phyloP scores from a whole-genome alignment of 1,140 invertebrate species.

The Vanessa atalanta region DNA sequence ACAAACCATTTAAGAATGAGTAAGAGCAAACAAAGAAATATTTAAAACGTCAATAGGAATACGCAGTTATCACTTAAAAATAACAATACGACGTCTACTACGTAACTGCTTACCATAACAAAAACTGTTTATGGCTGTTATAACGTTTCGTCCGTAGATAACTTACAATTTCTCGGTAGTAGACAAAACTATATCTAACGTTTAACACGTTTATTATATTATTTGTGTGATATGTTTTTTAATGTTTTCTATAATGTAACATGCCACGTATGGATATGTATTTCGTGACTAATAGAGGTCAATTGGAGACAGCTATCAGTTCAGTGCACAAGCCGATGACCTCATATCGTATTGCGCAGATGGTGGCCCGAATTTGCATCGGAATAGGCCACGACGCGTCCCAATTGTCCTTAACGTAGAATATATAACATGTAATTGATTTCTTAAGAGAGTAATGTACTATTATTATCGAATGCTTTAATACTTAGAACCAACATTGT shows the following conservation, averaged over 20 bases:
- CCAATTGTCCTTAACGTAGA: not conserved
- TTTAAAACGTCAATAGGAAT: constrained; percentile 3
- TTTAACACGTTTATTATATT: not conserved
- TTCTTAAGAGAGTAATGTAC: not conserved
- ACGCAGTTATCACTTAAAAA: not conserved
- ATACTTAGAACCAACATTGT: not conserved
- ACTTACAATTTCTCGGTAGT: constrained; percentile 4
- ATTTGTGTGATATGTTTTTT: not conserved
- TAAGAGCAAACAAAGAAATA: constrained; percentile 2
- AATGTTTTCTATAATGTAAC: not conserved
- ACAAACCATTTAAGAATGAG: constrained; percentile 6
- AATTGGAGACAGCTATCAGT: constrained; percentile 48
- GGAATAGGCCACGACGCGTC: constrained; percentile 14
- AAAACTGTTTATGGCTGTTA: constrained; percentile 1
- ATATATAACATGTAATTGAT: not conserved
- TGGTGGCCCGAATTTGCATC: constrained; percentile 46
- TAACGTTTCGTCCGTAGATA: not conserved
- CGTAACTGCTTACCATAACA: constrained; percentile 3
- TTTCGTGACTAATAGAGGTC: constrained; percentile 43
- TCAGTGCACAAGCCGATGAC: constrained; percentile 46
- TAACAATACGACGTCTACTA: not conserved
- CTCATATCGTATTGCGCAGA: constrained; percentile 43
- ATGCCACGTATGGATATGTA: constrained; percentile 6
- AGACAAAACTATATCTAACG: not conserved
- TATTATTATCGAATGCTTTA: too few species aligned